phyloP scores from a whole-genome alignment of 2,797 vertebrate genomes.

The Acestrorhynchus altus region DNA sequence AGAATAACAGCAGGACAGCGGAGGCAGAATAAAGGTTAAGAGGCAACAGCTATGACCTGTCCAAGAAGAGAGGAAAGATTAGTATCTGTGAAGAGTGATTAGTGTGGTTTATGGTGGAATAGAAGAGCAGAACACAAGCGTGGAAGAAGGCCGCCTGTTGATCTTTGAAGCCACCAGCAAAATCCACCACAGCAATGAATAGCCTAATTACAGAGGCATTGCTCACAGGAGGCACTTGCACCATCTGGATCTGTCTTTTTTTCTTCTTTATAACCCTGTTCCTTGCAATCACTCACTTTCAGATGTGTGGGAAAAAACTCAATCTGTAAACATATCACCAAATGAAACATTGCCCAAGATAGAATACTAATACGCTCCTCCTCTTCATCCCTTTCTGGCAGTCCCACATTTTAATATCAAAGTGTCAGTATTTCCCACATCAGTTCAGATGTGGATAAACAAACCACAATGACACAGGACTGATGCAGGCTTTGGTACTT shows the following conservation, averaged over 20 bases:
- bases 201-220: constrained; percentile 18
- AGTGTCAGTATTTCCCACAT: constrained; percentile 25
- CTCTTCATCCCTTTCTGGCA: constrained; percentile 10
- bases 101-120: constrained; percentile 31
- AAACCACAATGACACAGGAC: constrained; percentile 26
- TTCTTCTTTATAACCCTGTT: constrained; percentile 7
- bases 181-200: constrained; percentile 19
- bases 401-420: constrained; percentile 28
- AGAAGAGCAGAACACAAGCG: constrained; percentile 13
- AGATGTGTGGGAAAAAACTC: neutral
- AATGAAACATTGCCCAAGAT: constrained; percentile 7
- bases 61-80: constrained; percentile 34
- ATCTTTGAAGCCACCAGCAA: constrained; percentile 19
- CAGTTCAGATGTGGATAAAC: constrained; percentile 34
- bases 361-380: constrained; percentile 13
- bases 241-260: neutral
- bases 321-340: constrained; percentile 17
- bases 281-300: constrained; percentile 13
- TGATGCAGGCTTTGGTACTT: constrained; percentile 5
- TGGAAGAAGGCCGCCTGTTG: constrained; percentile 19
- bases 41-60: constrained; percentile 35
- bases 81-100: constrained; percentile 38
- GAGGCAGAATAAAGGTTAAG: constrained; percentile 22
- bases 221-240: neutral
- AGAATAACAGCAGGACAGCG: constrained; percentile 31